Conservation (phyloP, 2,888 invertebrate species). For the Agonum fuliginosum region DNA sequence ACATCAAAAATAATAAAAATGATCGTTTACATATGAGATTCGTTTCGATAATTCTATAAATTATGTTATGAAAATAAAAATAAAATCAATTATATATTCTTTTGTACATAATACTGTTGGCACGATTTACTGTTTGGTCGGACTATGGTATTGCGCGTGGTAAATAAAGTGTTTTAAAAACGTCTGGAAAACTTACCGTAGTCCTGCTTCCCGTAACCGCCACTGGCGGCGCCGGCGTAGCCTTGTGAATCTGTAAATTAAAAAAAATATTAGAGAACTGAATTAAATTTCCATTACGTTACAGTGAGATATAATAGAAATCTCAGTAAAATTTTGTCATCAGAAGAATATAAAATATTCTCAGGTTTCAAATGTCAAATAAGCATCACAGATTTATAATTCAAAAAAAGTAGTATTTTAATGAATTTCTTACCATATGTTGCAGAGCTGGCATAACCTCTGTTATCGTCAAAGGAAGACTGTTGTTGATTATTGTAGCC, state of each 20-base stretch:
- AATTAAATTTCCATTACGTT: not conserved
- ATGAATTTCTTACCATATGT: slow-evolving; percentile 62
- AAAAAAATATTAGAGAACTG: not conserved
- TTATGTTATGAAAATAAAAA: slow-evolving; percentile 31
- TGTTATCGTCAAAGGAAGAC: slow-evolving; percentile 62
- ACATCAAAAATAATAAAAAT: slow-evolving; percentile 19
- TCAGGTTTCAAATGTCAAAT: slow-evolving; percentile 23
- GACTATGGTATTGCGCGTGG: slow-evolving; percentile 7
- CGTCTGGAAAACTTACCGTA: slow-evolving; percentile 63
- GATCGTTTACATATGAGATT: slow-evolving; percentile 18
- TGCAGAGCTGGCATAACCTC: slow-evolving; percentile 62
- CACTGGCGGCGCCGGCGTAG: slow-evolving; percentile 62
- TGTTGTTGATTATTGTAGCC: slow-evolving; percentile 61
- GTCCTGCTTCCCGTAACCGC: slow-evolving; percentile 63
- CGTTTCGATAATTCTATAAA: slow-evolving; percentile 13
- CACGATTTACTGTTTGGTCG: slow-evolving; percentile 1
- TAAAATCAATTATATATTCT: not conserved
- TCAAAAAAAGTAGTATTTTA: not conserved
- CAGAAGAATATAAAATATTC: slow-evolving; percentile 28
- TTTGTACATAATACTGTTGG: slow-evolving; percentile 28
- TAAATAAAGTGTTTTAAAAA: slow-evolving; percentile 31
- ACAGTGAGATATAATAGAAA: not conserved
- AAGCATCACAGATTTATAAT: not conserved
- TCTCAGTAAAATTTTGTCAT: slow-evolving; percentile 3
- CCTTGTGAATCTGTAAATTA: slow-evolving; percentile 64